Conservation (phyloP, 92 coral and sea anemone species). For the Zoanthus sociatus region DNA sequence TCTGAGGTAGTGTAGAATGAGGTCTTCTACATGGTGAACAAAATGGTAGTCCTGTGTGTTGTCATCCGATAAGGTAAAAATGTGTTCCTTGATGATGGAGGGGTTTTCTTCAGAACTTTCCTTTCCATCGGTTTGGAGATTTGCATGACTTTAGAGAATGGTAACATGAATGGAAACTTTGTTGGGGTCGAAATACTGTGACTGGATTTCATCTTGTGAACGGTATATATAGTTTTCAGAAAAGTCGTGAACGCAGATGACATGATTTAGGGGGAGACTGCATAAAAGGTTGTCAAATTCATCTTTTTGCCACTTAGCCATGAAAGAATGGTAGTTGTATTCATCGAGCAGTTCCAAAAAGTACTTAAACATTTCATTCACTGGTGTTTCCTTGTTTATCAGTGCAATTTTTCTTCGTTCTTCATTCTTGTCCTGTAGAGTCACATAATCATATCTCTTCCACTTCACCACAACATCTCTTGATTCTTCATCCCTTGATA, state of each 20-base stretch:
- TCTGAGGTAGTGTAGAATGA: conserved; percentile 13
- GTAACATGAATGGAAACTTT: conserved; percentile 44
- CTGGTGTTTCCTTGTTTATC: conserved; percentile 54
- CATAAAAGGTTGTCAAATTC: conserved; percentile 6
- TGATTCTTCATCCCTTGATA: conserved; percentile 52
- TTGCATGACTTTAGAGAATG: conserved; percentile 31
- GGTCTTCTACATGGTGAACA: conserved; percentile 24
- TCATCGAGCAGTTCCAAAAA: conserved; percentile 58
- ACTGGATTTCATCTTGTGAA: conserved; percentile 45
- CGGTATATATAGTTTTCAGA: conserved; percentile 28
- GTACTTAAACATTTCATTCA: conserved; percentile 65
- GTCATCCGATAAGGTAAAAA: conserved; percentile 39
- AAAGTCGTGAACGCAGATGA: conserved; percentile 37
- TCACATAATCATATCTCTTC: conserved; percentile 74
- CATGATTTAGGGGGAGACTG: conserved; percentile 34
- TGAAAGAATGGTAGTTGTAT: conserved; percentile 65
- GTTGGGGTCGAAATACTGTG: conserved; percentile 34
- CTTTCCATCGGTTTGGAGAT: conserved; percentile 26
- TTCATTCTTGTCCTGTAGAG: conserved; percentile 53
- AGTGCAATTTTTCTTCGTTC: conserved; percentile 57
- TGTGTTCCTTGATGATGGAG: conserved; percentile 35
- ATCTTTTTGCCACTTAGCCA: conserved; percentile 55
- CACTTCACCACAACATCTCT: conserved; percentile 61
- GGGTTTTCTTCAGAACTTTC: conserved; percentile 39
- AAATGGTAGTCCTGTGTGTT: conserved; percentile 20